Evolutionary conservation across 2,113 vertebrate genomes (phyloP).

Genomic region (Aramus guarauna): DNA sequence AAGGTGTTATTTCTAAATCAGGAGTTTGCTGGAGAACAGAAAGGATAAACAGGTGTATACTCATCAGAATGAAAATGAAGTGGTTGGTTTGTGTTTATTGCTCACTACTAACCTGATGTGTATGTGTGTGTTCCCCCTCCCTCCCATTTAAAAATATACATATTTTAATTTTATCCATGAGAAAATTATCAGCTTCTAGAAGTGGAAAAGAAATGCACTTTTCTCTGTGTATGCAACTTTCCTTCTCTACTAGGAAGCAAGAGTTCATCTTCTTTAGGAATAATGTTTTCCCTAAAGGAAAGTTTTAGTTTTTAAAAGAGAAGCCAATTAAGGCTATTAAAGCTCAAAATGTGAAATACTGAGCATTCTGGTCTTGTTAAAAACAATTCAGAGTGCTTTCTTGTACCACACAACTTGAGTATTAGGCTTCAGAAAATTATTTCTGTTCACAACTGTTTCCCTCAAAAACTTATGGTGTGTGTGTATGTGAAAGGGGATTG

Average conservation of each 20-base stretch:
- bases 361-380: background rate
- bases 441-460: background rate
- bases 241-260: background rate
- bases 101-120: background rate
- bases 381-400: background rate
- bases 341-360: background rate
- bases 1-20: background rate
- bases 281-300: background rate
- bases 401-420: background rate
- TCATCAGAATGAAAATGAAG: background rate
- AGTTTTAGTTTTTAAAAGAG: background rate
- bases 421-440: background rate
- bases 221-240: background rate
- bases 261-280: background rate
- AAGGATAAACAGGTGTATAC: background rate
- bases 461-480: rapidly evolving
- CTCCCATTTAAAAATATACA: background rate
- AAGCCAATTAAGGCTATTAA: background rate
- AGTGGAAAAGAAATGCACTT: background rate
- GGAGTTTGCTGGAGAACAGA: background rate
- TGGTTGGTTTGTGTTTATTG: background rate
- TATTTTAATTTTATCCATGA: background rate
- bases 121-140: background rate
- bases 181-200: background rate
- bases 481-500: background rate